Evolutionary conservation across 2,113 vertebrate species (phyloP).

Genomic region (Scartelaos histophorus): DNA sequence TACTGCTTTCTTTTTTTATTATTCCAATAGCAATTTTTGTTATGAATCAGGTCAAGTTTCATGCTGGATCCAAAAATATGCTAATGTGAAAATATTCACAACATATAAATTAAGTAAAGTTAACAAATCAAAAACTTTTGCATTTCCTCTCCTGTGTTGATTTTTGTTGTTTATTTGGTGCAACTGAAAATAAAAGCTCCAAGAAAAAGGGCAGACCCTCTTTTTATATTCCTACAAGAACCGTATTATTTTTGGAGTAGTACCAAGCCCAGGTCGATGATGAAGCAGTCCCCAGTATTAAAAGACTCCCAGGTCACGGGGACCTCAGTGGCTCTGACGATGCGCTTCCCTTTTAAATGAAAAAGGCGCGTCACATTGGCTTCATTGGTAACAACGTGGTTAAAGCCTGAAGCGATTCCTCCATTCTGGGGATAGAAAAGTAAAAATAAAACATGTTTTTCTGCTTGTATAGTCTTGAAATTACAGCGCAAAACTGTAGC

Average conservation of each 20-base stretch:
- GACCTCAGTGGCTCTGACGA: constrained; percentile 65
- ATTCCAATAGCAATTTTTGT: too few species aligned
- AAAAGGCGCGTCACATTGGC: constrained; percentile 49
- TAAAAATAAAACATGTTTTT: not conserved
- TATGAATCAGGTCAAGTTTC: too few species aligned
- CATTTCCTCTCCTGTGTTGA: too few species aligned
- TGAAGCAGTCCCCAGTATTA: constrained; percentile 78
- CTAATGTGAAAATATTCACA: too few species aligned
- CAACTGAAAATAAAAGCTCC: too few species aligned
- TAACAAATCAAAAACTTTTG: too few species aligned
- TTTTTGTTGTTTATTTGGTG: too few species aligned
- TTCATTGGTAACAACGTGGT: constrained; percentile 57
- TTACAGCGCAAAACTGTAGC: too few species aligned
- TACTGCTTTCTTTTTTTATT: too few species aligned
- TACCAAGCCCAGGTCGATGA: constrained; percentile 76
- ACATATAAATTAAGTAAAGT: too few species aligned
- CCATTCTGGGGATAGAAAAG: constrained; percentile 61
- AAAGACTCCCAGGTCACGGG: constrained; percentile 68
- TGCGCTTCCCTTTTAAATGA: constrained; percentile 70
- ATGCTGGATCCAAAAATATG: too few species aligned
- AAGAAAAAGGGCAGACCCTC: not conserved
- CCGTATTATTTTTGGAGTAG: not conserved
- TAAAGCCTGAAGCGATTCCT: constrained; percentile 77
- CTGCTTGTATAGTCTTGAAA: too few species aligned
- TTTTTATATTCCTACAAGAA: not conserved